Percentiles rank a stretch among this genome's conserved stretches.
phyloP scores from a whole-genome alignment of 1,140 invertebrate genomes.

The Tetramorium simillimum region DNA sequence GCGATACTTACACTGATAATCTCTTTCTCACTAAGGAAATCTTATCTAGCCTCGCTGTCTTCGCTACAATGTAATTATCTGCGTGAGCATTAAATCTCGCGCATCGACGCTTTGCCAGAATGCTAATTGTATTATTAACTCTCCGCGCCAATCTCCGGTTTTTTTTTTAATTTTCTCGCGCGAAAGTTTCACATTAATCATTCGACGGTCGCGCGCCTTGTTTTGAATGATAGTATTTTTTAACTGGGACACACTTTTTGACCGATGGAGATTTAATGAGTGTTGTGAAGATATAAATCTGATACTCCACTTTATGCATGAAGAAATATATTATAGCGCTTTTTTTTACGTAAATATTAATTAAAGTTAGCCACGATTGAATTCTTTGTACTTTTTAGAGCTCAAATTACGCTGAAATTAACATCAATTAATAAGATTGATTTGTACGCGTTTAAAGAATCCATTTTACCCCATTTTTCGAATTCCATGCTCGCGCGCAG shows the following conservation, averaged over 20 bases:
- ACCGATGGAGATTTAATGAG: background rate
- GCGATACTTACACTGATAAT: slow-evolving; percentile 10
- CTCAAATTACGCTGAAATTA: background rate
- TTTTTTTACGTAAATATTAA: background rate
- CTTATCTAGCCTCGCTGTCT: background rate
- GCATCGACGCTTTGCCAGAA: slow-evolving; percentile 23
- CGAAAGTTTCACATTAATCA: background rate
- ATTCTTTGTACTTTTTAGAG: background rate
- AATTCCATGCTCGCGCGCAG: background rate
- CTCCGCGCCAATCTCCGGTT: background rate
- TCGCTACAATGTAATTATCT: background rate
- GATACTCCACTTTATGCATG: background rate
- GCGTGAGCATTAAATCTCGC: slow-evolving; percentile 22
- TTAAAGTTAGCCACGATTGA: background rate
- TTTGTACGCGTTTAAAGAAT: background rate
- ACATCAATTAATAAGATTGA: background rate
- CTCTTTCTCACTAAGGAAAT: slow-evolving; percentile 17
- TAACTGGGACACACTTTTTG: background rate
- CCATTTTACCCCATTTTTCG: background rate
- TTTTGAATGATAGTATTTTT: background rate
- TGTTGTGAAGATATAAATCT: background rate
- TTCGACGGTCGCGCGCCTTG: background rate
- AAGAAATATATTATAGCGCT: background rate
- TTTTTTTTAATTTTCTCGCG: slow-evolving; percentile 9
- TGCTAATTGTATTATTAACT: slow-evolving; percentile 36